These are phyloP conservation scores for Halichoerus grypus DNA, from an alignment of 2,113 vertebrate species.

Conservation along the genomic window DNA sequence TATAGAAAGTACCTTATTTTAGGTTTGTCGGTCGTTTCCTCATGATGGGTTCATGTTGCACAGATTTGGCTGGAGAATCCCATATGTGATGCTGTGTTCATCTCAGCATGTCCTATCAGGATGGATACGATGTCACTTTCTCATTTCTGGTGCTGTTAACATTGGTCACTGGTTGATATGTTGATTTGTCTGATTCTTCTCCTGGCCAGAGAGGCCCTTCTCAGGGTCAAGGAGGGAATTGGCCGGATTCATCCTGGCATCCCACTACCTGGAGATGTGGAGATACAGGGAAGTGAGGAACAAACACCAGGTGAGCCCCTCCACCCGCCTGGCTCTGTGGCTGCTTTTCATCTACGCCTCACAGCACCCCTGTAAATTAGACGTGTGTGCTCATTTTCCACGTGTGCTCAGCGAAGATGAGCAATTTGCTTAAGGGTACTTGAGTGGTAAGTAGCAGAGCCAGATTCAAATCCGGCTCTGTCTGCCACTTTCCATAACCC, in stretches of 20 bases:
- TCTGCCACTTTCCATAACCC: background rate
- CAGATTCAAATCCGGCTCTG: constrained; percentile 7
- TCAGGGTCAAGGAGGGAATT: background rate
- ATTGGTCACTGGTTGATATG: background rate
- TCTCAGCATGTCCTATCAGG: background rate
- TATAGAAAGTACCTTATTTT: background rate
- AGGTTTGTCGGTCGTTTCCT: background rate
- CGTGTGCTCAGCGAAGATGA: background rate
- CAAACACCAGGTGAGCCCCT: background rate
- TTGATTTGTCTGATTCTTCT: background rate
- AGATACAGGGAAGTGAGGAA: background rate
- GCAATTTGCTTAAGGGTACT: background rate
- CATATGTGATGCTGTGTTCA: background rate
- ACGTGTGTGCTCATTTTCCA: background rate
- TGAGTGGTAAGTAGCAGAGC: constrained; percentile 4
- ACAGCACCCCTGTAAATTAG: background rate
- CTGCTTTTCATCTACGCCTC: background rate
- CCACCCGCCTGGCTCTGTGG: background rate
- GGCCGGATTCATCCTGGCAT: background rate
- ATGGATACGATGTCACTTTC: background rate
- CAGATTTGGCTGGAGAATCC: background rate
- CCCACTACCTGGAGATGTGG: background rate
- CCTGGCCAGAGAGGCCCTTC: background rate
- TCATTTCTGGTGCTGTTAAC: background rate
- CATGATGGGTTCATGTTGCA: background rate